Conservation (phyloP, 2,113 vertebrate genomes). For the Lichenostomus cassidix region DNA sequence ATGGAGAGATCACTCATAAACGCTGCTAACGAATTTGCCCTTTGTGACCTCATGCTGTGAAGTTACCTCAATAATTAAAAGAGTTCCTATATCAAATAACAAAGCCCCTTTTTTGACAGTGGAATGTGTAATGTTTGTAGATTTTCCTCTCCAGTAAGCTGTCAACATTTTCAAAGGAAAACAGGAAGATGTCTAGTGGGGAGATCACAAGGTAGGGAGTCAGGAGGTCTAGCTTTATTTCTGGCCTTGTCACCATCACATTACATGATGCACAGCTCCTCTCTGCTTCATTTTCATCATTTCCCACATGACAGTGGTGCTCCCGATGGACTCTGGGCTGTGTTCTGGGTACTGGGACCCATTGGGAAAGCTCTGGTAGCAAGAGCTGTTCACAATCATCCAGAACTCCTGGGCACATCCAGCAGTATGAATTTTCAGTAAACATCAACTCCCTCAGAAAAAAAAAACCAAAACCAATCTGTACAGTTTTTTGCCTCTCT, state of each 20-base stretch:
- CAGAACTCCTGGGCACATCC: background rate
- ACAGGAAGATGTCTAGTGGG: background rate
- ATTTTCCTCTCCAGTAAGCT: constrained; percentile 69
- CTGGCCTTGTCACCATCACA: background rate
- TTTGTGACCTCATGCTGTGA: constrained; percentile 67
- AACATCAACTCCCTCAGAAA: background rate
- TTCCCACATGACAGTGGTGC: background rate
- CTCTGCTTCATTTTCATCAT: background rate
- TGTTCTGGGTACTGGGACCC: background rate
- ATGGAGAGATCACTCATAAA: constrained; percentile 42
- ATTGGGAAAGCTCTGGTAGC: background rate
- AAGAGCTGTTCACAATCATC: background rate
- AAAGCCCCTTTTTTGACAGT: constrained; percentile 61
- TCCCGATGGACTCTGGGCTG: background rate
- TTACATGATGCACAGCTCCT: background rate
- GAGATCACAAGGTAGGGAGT: constrained; percentile 41
- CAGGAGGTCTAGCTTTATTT: constrained; percentile 30
- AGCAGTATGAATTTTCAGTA: background rate
- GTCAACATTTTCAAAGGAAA: constrained; percentile 69
- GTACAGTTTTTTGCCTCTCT: background rate
- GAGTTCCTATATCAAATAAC: constrained; percentile 73
- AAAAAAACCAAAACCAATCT: background rate
- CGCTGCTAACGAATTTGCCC: constrained; percentile 61
- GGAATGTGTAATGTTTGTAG: constrained; percentile 72
- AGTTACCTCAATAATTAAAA: constrained; percentile 77